Percentiles rank a stretch among this genome's conserved stretches.
phyloP scores from a whole-genome alignment of 2,113 vertebrate species.

The Agelaius phoeniceus region DNA sequence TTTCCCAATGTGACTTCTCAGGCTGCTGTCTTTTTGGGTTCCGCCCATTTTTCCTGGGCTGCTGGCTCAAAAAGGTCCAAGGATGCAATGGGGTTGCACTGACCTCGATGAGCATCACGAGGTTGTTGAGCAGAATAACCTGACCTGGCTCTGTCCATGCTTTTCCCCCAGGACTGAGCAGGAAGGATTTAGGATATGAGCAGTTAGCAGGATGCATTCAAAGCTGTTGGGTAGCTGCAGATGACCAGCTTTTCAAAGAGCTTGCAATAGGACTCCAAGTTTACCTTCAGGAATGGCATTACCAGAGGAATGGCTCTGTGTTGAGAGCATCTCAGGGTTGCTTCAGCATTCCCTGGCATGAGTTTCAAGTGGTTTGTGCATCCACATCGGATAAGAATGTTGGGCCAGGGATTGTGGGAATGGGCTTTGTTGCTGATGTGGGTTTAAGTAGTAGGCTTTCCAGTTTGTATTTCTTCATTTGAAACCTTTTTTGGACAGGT shows the following conservation, averaged over 20 bases:
- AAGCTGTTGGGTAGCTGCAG: background rate
- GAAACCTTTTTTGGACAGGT: background rate
- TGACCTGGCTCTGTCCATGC: fast-evolving
- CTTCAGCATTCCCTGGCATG: background rate
- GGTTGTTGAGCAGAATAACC: background rate
- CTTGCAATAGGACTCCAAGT: background rate
- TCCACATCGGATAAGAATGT: background rate
- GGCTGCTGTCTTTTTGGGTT: background rate
- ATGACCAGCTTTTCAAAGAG: background rate
- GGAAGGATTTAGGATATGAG: background rate
- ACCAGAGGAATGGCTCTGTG: background rate
- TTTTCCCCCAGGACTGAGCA: background rate
- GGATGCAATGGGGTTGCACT: background rate
- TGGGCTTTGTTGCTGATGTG: fast-evolving
- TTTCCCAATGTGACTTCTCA: background rate
- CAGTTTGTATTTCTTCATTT: background rate
- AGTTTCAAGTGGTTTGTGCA: background rate
- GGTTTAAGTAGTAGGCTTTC: background rate
- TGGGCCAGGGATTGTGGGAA: background rate
- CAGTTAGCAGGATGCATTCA: background rate
- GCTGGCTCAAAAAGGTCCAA: background rate
- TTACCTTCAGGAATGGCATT: background rate
- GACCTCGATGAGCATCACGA: fast-evolving
- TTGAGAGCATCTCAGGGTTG: background rate
- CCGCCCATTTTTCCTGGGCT: background rate